A percentile compares a stretch with the other conserved stretches of the same genome.
Evolutionary conservation across 2,888 invertebrate genomes (phyloP).

Genomic region (Leptopilina drosophilae): DNA sequence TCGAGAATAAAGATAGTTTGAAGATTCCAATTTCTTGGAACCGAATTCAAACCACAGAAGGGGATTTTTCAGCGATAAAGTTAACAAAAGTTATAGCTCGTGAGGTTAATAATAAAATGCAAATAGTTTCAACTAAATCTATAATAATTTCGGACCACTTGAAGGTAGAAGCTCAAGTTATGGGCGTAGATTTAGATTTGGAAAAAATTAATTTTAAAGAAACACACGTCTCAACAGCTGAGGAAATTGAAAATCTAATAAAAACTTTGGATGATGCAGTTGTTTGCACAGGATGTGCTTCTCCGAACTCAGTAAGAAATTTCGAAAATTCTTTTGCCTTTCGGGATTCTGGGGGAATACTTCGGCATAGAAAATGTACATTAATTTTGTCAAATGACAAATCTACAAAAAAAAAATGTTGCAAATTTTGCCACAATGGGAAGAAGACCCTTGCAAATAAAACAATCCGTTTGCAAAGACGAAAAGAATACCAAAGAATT

Average conservation of each 20-base stretch:
- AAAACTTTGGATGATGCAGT: background rate
- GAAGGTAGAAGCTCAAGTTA: background rate
- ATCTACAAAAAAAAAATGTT: too few species aligned
- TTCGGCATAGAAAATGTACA: background rate
- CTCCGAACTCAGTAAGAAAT: background rate
- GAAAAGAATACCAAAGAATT: too few species aligned
- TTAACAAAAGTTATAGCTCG: background rate
- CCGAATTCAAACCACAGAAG: background rate
- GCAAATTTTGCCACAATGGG: too few species aligned
- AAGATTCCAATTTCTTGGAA: background rate
- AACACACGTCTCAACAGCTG: background rate
- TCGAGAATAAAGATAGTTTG: background rate
- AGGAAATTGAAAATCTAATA: background rate
- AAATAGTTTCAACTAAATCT: slow-evolving; percentile 2
- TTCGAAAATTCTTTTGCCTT: background rate
- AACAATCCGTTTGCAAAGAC: too few species aligned
- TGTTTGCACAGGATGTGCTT: background rate
- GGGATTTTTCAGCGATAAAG: background rate
- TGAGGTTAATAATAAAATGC: background rate
- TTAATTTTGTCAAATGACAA: too few species aligned
- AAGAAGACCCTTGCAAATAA: too few species aligned
- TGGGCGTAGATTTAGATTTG: background rate
- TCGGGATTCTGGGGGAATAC: background rate
- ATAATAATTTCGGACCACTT: background rate
- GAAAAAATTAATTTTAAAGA: background rate